Conservation (phyloP, 2,113 vertebrate genomes). For the Oncorhynchus kisutch region DNA sequence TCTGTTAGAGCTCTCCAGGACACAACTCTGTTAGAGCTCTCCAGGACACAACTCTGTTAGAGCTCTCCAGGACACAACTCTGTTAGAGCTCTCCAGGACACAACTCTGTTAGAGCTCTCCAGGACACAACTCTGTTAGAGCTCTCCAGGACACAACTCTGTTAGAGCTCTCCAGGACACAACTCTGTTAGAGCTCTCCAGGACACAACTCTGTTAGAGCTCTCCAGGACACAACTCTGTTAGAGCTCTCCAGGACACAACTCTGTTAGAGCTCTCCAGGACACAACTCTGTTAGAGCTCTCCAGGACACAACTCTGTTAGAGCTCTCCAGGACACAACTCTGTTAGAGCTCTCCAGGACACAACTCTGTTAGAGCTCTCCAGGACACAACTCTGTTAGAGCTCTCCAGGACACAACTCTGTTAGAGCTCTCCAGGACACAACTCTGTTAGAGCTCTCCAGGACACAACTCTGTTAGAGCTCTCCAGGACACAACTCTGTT, state of each 20-base stretch:
- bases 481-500: constrained; percentile 55
- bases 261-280: constrained; percentile 11
- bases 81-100: constrained; percentile 2
- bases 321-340: background rate
- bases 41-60: too few relatives aligned
- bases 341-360: background rate
- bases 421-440: constrained; percentile 14
- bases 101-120: background rate
- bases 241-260: background rate
- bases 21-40: constrained; percentile 1
- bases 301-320: background rate
- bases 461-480: constrained; percentile 29
- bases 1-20: background rate
- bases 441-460: constrained; percentile 67
- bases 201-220: constrained; percentile 30
- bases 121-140: constrained; percentile 7
- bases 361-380: background rate
- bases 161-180: background rate
- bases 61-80: background rate
- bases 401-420: constrained; percentile 60
- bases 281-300: constrained; percentile 1
- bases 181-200: constrained; percentile 1
- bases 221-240: constrained; percentile 53
- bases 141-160: background rate
- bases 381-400: background rate